Evolutionary conservation across 2,113 vertebrate genomes (phyloP).

Genomic region (Pseudorasbora parva): DNA sequence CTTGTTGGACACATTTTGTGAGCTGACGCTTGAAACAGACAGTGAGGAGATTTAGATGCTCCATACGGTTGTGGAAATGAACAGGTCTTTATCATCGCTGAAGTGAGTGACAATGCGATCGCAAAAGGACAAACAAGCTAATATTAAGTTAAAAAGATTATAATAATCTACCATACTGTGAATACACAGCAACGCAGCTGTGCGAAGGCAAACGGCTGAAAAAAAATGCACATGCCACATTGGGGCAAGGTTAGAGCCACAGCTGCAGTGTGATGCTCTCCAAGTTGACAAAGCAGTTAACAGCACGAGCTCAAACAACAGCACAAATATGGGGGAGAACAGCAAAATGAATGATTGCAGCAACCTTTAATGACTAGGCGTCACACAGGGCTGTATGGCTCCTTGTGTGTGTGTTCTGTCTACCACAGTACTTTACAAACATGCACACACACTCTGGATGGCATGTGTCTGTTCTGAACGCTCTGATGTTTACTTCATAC

Average conservation of each 20-base stretch:
- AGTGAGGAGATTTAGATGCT: too few species aligned
- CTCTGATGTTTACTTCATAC: constrained; percentile 35
- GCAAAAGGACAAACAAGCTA: too few species aligned
- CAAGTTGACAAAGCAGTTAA: constrained; percentile 41
- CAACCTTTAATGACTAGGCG: constrained; percentile 50
- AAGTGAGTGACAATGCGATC: too few species aligned
- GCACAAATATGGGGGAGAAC: constrained; percentile 28
- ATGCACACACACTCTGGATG: background rate
- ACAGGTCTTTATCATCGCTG: too few species aligned
- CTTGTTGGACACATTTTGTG: too few species aligned
- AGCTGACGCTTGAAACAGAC: too few species aligned
- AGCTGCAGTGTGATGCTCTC: constrained; percentile 1
- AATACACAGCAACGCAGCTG: background rate
- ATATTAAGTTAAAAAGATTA: too few species aligned
- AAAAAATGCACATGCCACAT: background rate
- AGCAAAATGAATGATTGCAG: constrained; percentile 50
- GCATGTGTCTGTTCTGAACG: background rate
- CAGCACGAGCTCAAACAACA: constrained; percentile 33
- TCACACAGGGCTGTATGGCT: constrained; percentile 10
- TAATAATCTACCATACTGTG: too few species aligned
- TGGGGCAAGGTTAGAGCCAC: background rate
- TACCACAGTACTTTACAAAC: constrained; percentile 26
- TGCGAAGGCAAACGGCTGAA: constrained; percentile 16
- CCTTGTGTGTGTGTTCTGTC: constrained; percentile 17
- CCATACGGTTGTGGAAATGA: too few species aligned